Evolutionary conservation across 2,888 invertebrate species (phyloP), one percentile per base, ranked within the genome.

Genomic region (Sphecodes monilicornis): DNA sequence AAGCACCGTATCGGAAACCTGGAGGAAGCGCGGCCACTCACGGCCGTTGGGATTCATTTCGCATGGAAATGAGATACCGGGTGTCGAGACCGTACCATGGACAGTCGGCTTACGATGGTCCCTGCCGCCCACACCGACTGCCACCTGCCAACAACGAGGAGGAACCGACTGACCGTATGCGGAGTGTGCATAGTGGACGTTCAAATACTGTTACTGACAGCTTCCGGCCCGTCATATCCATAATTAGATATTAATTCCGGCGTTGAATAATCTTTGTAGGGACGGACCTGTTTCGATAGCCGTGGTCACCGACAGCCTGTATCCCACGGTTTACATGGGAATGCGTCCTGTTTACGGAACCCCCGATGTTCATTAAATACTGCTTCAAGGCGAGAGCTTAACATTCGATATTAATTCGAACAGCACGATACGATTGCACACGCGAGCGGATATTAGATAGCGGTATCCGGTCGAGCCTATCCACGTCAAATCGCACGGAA

Each of bases 51-150:
- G 81, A 90, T 88, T 90, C 90, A 88, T 90, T 90, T 86, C 86
- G 76, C 88, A 90, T 91, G 92, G 90, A 91, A 91, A 91, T 90
- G 86, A 88, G 88, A 90, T 89, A 86, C 87, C 85, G 78, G 29
- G 70, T 74, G 80, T 80, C 77, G 77, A 39, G 39, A 82, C 83
- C 76, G 46, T 41, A 75, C 73, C 69, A 75, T 86, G 84, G 84
- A 90, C 87, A 88, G 87, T 87, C 81, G 85, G 87, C 87, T 90
- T 87, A 88, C 86, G 73, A 54, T 86, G 83, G 60, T 54, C 41
- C 72, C 36, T 0, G 66, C 36, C 36, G 36, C n/a, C 66, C 39
- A 10, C 36, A 26, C 66, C 66, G 32, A 36, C 66, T 54, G 66
- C 80, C 26, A 82, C 73, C 80, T 88, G 86, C 90, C 88, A 84